Percentiles rank a stretch among this genome's conserved stretches.
Evolutionary conservation across 2,888 invertebrate genomes (phyloP).

Genomic region (Stenurella melanura): DNA sequence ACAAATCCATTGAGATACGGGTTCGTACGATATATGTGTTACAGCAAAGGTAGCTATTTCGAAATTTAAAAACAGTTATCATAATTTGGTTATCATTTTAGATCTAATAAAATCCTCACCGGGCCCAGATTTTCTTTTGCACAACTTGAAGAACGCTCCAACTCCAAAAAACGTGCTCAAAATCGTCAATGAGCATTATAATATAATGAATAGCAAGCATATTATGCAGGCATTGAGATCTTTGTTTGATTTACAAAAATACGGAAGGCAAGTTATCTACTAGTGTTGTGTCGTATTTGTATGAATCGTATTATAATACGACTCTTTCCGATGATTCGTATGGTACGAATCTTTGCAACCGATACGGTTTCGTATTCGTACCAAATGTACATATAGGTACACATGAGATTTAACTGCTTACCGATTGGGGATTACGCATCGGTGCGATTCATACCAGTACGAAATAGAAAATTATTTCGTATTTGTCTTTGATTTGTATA

Average conservation of each 20-base stretch:
- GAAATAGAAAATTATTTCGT: too few species aligned
- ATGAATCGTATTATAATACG: too few species aligned
- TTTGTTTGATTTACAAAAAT: slow-evolving; percentile 77
- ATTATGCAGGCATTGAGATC: slow-evolving; percentile 76
- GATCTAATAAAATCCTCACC: slow-evolving; percentile 30
- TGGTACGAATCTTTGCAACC: too few species aligned
- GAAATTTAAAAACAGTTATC: neutral
- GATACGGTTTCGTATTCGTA: too few species aligned
- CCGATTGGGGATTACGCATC: too few species aligned
- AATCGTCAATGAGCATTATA: slow-evolving; percentile 71
- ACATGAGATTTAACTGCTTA: too few species aligned
- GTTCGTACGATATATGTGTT: slow-evolving; percentile 26
- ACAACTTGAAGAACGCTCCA: slow-evolving; percentile 73
- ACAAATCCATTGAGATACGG: slow-evolving; percentile 11
- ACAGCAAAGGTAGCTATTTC: slow-evolving; percentile 13
- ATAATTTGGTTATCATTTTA: slow-evolving; percentile 26
- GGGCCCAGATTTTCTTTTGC: slow-evolving; percentile 73
- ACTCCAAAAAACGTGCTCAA: slow-evolving; percentile 73
- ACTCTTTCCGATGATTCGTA: too few species aligned
- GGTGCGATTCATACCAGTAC: too few species aligned
- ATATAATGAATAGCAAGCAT: slow-evolving; percentile 76
- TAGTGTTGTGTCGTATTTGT: too few species aligned
- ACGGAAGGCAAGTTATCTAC: slow-evolving; percentile 71
- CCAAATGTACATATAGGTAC: too few species aligned
- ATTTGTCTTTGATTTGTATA: too few species aligned